phyloP scores from a whole-genome alignment of 2,113 vertebrate species.

The crab-eating macaque (Macaca fascicularis) region T2T-MFA8v1.1 NC_088378.1:124155501-124156000 shows the following conservation, averaged over 20 bases:
- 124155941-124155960: not conserved
- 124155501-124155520: not conserved
- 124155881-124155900: not conserved
- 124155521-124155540: not conserved
- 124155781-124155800: not conserved
- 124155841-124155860: not conserved
- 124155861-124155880: not conserved
- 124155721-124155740: not conserved
- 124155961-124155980: not conserved
- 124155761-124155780: not conserved
- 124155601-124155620: not conserved
- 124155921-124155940: not conserved
- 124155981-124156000: not conserved
- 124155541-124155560: not conserved
- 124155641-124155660: not conserved
- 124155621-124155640: not conserved
- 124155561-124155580: not conserved
- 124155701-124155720: not conserved
- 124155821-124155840: not conserved
- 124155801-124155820: not conserved
- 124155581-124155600: not conserved
- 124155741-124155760: not conserved
- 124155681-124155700: slow-evolving; percentile 10
- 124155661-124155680: not conserved
- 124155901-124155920: too few species aligned